Base-by-base conservation (phyloP, 2,888 invertebrate genomes). In the Andrena bicolor region DNA sequence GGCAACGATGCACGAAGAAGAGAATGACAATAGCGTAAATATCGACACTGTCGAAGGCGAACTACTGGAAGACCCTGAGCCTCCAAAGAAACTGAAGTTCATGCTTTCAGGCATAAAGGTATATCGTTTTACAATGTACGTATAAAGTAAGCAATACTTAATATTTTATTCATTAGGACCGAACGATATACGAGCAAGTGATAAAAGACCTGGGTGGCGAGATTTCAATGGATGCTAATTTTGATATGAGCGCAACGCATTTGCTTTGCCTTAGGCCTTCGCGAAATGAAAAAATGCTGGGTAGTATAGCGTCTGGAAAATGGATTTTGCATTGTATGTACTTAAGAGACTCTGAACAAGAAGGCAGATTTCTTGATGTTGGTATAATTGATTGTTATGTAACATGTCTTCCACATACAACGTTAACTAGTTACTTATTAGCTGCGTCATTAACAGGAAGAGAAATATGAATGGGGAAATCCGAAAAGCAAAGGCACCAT, bases 241-340 rank as follows among this genome's bases (percentile, higher is more conserved):
- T 95, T 90, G 96, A 98, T 91, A 94, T 95, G 0, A 93, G 94
- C 0, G 95, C 96, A 68, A 97, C 97, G 0, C 98, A 98, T 92
- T 94, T 98, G 28, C 94, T 99, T 41, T 97, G 97, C 87, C 95
- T 96, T 60, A 96, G 96, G 90, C 96, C 97, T 0, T 95, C 95
- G 8, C 96, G 98, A 77, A 98, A 97, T 91, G 99, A 99, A 94
- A 98, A 98, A 94, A 96, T 97, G 94, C 94, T 99, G 32, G 96
- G 97, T 0, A 96, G 97, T 78, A 96, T 99, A 80, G 98, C 99
- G 0, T 95, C 97, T 0, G 99, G 99, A 23, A 96, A 97, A 89
- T 99, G 98, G 98, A 95, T 99, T 13, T 94, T 99, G 16, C 97
- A 97, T 89, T 95, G 96, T 1, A 95, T 96, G 0, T 99, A 98